Base-by-base conservation (phyloP, 2,888 invertebrate genomes). In the Chouioia cunea region DNA sequence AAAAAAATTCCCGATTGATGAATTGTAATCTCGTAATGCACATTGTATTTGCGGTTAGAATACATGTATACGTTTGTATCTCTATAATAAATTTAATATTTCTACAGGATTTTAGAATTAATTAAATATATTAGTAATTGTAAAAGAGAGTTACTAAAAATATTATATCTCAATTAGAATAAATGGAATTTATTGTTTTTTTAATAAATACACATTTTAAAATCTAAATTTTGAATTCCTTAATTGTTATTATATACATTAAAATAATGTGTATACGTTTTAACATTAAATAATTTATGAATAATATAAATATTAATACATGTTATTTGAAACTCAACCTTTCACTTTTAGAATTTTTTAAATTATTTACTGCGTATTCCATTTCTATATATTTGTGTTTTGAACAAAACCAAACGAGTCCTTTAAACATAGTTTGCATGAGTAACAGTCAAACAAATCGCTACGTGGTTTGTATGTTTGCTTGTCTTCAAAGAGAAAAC, bases 21-120 rank as follows among this genome's bases (percentile, higher is more conserved):
- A 44, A 20, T 43, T 44, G 46, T 67, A 67, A 71, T 71, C 47
- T 64, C 47, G 54, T 67, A 64, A 67, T 67, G 58, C 58, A 64
- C 58, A 67, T 71, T 53, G 56, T 22, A 18, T 68, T 72, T 68
- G 71, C 64, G 67, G 67, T 68, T 63, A 53, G 46, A 66, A 67
- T 65, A 36, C 59, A 56, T 43, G 56, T 62, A 50, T 58, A 52
- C 62, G 52, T 63, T 63, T 58, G 66, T 63, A 46, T 44, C 52
- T 47, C 57, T 57, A 58, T 58, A 36, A 43, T 43, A 52, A 71
- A 56, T 62, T 69, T 71, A 43, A 64, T 64, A 58, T 53, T 64
- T 67, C 20, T n/a, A 18, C 63, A 20, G 36, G 58, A 43, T 66
- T 71, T 62, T 52, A 52, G 57, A 16, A 36, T 20, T 23, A 36